Base-by-base conservation (phyloP, 2,797 vertebrate species). In the Sarcoramphus papa region DNA sequence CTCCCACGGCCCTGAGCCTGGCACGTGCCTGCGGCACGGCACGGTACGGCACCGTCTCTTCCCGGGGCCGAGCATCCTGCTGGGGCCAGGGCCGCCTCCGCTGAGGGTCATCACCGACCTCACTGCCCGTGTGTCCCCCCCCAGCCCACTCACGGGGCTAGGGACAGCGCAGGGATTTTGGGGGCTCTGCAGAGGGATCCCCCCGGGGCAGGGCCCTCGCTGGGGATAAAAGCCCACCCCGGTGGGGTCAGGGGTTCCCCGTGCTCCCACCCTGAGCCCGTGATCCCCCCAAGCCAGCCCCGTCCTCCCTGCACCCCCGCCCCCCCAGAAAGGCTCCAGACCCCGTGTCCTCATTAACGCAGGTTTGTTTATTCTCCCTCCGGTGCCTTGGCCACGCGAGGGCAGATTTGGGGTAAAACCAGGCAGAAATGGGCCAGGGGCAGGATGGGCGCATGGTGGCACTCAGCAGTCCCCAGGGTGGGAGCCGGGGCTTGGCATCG, bases 401-500 rank as follows among this genome's bases (percentile, higher is more conserved):
- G 24, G 40, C 41, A 82, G 69, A 40, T 65, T 20, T 37, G 47
- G 47, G 67, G 35, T 19, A 30, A 79, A 70, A 50, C 7, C 19
- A 25, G 28, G 27, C 41, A 56, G 41, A 41, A 83, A 51, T 1
- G 6, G 20, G 31, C 7, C 40, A 23, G 31, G 27, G 25, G 16
- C 14, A 41, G 35, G 75, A 41, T 5, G 41, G 22, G 18, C 3
- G 0, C 3, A 0, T 0, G 8, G 57, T 31, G 31, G 22, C 43
- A 5, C 35, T 7, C 33, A 6, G 30, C 14, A 16, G 17, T 33
- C 6, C 27, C 31, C 24, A 11, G 27, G 7, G 10, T 14, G 45
- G 57, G 20, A 43, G 27, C 14, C 8, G 14, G 67, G 16, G 67
- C 53, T 64, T 23, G 3, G 23, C 47, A 7, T 3, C 9, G 4